Percentiles rank a stretch among this genome's conserved stretches.
These are phyloP conservation scores for Pantherophis guttatus DNA, from an alignment of 2,113 vertebrate genomes.

Conservation along the genomic window DNA sequence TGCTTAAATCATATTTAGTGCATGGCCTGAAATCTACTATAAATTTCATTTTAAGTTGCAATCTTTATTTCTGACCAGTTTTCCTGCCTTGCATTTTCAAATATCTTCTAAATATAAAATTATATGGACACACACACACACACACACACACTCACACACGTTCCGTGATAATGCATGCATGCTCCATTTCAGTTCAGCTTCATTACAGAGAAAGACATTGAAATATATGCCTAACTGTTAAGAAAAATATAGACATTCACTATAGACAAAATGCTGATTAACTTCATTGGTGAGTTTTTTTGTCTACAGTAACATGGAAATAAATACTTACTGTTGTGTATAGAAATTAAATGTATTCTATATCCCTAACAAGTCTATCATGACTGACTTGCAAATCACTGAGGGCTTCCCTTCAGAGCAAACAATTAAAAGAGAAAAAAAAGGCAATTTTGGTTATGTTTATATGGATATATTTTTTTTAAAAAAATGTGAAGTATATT, in stretches of 20 bases:
- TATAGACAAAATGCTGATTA: constrained; percentile 18
- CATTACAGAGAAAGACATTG: constrained; percentile 3
- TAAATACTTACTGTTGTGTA: neutral
- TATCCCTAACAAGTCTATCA: neutral
- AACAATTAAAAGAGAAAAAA: neutral
- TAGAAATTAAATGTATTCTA: neutral
- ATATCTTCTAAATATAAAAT: constrained; percentile 21
- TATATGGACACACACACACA: neutral
- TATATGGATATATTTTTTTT: constrained; percentile 22
- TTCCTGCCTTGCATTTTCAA: neutral
- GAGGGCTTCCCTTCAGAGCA: neutral
- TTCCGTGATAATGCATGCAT: neutral
- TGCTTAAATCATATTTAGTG: constrained; percentile 47
- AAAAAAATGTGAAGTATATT: neutral
- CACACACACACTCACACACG: neutral
- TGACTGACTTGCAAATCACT: constrained; percentile 6
- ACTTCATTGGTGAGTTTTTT: neutral
- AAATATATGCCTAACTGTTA: neutral
- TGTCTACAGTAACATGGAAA: neutral
- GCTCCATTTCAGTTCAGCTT: constrained; percentile 6
- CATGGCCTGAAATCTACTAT: constrained; percentile 38
- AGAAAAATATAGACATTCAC: constrained; percentile 11
- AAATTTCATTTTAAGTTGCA: constrained; percentile 34
- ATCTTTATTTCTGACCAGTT: constrained; percentile 22
- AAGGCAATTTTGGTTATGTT: neutral